Conservation (phyloP, 2,888 invertebrate genomes). For the Maniola hyperantus region DNA sequence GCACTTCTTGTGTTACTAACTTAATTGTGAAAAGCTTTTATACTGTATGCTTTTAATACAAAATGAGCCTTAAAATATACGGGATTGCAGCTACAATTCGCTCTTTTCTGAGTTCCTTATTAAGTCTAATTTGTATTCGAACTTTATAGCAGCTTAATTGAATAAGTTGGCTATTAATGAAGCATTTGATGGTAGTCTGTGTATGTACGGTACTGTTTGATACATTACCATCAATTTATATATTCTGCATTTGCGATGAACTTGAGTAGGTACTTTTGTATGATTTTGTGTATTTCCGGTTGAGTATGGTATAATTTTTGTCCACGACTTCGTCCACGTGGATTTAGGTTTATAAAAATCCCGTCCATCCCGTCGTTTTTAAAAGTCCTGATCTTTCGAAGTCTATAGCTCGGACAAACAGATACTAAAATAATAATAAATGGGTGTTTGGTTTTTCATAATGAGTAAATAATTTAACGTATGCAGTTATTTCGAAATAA, state of each 20-base stretch:
- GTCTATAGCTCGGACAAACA: too few relatives aligned
- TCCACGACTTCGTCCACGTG: too few relatives aligned
- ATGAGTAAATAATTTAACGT: too few relatives aligned
- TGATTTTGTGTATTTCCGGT: background rate
- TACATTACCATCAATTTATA: background rate
- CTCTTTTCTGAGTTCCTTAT: constrained; percentile 11
- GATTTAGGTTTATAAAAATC: too few relatives aligned
- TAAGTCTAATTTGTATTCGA: constrained; percentile 52
- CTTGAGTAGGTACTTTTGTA: background rate
- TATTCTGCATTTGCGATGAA: background rate
- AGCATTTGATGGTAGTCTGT: constrained; percentile 27
- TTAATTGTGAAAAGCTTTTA: constrained; percentile 36
- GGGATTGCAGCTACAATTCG: constrained; percentile 20
- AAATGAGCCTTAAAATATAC: constrained; percentile 44
- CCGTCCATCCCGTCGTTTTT: too few relatives aligned
- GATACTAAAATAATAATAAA: too few relatives aligned
- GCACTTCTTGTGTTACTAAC: constrained; percentile 49
- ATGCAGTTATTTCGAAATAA: too few relatives aligned
- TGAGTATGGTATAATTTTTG: too few relatives aligned
- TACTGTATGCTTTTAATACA: constrained; percentile 28
- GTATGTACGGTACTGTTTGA: background rate
- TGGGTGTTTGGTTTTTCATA: too few relatives aligned
- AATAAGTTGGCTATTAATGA: constrained; percentile 55
- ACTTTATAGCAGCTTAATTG: constrained; percentile 69
- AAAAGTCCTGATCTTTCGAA: too few relatives aligned